Conservation (phyloP, 2,888 invertebrate species). For the Thera britannica region DNA sequence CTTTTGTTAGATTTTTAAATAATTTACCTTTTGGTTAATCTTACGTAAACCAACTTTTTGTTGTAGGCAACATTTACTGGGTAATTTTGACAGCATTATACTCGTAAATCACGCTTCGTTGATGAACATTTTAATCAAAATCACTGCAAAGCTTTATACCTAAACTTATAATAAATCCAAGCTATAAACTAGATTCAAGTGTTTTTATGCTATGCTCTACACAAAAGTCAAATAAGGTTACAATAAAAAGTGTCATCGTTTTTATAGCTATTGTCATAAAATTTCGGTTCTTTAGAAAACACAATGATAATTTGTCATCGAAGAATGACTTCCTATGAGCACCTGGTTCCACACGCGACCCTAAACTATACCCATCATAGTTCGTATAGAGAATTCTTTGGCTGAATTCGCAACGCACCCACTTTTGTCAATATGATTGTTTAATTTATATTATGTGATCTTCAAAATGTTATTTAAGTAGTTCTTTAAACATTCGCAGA, state of each 20-base stretch:
- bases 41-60: too few relatives aligned
- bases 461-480: constrained; percentile 79
- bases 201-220: constrained; percentile 46
- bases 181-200: constrained; percentile 19
- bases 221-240: constrained; percentile 58
- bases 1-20: background rate
- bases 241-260: constrained; percentile 64
- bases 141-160: background rate
- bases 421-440: constrained; percentile 78
- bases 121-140: background rate
- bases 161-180: background rate
- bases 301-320: constrained; percentile 82
- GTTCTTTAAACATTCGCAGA: constrained; percentile 80
- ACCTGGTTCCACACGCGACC: constrained; percentile 79
- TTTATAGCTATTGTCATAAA: constrained; percentile 65
- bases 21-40: too few relatives aligned
- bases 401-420: constrained; percentile 74
- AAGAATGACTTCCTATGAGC: constrained; percentile 61
- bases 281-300: constrained; percentile 62
- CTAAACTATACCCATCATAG: constrained; percentile 49
- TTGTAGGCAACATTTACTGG: too few relatives aligned
- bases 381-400: constrained; percentile 45
- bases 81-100: too few relatives aligned
- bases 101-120: background rate
- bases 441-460: constrained; percentile 84